Conservation (phyloP, 2,113 vertebrate species). For the Odontesthes bonariensis region DNA sequence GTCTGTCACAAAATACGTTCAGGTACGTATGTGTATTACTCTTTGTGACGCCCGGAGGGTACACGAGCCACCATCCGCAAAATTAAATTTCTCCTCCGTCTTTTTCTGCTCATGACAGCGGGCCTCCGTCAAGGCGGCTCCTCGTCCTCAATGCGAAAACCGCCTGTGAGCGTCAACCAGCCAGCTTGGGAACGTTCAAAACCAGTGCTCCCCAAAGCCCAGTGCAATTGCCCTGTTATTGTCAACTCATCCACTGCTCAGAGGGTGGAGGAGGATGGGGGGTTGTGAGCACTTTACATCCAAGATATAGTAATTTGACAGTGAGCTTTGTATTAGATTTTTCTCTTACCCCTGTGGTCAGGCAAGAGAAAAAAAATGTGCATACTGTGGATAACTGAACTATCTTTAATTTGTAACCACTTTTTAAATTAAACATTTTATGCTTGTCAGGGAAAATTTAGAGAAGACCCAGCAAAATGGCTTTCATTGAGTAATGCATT, state of each 20-base stretch:
- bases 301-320: constrained; percentile 59
- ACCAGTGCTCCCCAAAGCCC: constrained; percentile 80
- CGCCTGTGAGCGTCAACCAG: constrained; percentile 52
- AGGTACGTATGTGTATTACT: constrained; percentile 48
- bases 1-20: constrained; percentile 57
- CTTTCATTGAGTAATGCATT: constrained; percentile 12
- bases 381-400: constrained; percentile 2
- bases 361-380: not conserved
- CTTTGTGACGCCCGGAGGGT: constrained; percentile 57
- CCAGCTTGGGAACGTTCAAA: constrained; percentile 54
- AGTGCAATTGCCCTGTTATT: constrained; percentile 86
- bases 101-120: constrained; percentile 28
- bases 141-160: constrained; percentile 44
- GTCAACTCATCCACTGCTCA: constrained; percentile 81
- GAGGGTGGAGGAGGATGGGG: constrained; percentile 34
- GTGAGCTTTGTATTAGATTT: constrained; percentile 51
- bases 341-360: constrained; percentile 18
- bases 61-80: constrained; percentile 70
- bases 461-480: not conserved
- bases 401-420: constrained; percentile 15
- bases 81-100: constrained; percentile 76
- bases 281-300: constrained; percentile 46
- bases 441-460: constrained; percentile 21
- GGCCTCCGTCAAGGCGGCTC: constrained; percentile 37
- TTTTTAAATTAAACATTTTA: constrained; percentile 42